Conservation (phyloP, 2,888 invertebrate species). For the Meta bourneti region DNA sequence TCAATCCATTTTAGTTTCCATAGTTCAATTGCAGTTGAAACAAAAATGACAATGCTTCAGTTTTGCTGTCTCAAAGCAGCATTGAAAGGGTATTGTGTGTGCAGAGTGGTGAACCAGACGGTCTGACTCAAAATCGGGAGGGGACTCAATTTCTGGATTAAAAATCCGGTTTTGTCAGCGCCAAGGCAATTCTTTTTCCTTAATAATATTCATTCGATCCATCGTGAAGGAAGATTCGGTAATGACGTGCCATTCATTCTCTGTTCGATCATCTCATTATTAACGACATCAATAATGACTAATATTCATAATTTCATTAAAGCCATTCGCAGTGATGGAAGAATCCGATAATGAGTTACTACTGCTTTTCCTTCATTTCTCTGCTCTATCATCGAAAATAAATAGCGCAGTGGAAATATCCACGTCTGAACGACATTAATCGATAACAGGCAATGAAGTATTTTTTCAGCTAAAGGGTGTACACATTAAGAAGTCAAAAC, state of each 20-base stretch:
- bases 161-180: neutral
- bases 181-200: neutral
- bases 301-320: conserved; percentile 65
- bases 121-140: neutral
- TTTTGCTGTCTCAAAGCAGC: too few relatives aligned
- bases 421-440: neutral
- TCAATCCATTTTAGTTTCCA: neutral
- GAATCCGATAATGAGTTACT: conserved; percentile 66
- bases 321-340: conserved; percentile 28
- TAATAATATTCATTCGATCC: neutral
- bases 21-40: too few relatives aligned
- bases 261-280: conserved; percentile 26
- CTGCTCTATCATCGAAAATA: neutral
- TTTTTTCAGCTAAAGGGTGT: too few relatives aligned
- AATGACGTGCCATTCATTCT: conserved; percentile 25
- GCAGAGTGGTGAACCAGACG: too few relatives aligned
- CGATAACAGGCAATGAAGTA: neutral
- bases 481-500: too few relatives aligned
- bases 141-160: neutral
- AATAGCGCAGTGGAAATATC: neutral
- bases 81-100: too few relatives aligned
- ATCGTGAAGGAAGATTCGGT: neutral
- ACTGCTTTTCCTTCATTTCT: conserved; percentile 2
- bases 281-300: conserved; percentile 44
- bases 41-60: too few relatives aligned